phyloP scores from a whole-genome alignment of 2,888 invertebrate species.

The Microplitis manilae region DNA sequence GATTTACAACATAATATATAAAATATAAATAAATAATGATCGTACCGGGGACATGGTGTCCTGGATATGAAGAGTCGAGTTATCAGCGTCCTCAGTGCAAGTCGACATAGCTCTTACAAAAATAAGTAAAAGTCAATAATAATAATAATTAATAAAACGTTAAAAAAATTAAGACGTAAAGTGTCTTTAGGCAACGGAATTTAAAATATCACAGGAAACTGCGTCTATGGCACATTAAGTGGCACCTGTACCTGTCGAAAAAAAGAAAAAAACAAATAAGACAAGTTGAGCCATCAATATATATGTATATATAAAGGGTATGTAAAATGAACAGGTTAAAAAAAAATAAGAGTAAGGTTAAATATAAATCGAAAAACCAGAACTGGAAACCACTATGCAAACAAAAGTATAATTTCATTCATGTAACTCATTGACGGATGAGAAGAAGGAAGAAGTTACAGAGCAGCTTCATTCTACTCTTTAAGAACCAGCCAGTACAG shows the following conservation, averaged over 20 bases:
- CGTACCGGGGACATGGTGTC: constrained; percentile 67
- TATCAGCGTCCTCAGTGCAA: constrained; percentile 69
- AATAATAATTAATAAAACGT: neutral
- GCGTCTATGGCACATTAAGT: constrained; percentile 32
- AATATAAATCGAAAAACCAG: constrained; percentile 1
- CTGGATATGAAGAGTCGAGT: constrained; percentile 67
- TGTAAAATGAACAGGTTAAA: neutral
- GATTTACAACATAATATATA: neutral
- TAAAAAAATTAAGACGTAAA: too few relatives aligned
- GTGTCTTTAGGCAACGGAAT: neutral
- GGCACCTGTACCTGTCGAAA: constrained; percentile 29
- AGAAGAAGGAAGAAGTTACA: neutral
- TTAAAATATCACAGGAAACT: constrained; percentile 24
- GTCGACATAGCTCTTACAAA: constrained; percentile 63
- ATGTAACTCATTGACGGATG: constrained; percentile 1
- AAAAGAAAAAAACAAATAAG: constrained; percentile 10
- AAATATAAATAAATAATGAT: neutral
- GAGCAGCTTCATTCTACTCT: neutral
- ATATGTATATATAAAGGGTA: too few relatives aligned
- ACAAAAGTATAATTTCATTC: constrained; percentile 1
- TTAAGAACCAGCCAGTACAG: neutral
- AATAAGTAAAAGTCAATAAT: constrained; percentile 18
- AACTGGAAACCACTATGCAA: neutral
- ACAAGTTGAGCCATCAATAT: too few relatives aligned
- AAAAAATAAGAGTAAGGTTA: neutral